phyloP scores from a whole-genome alignment of 2,797 vertebrate genomes.

The Myotis myotis region DNA sequence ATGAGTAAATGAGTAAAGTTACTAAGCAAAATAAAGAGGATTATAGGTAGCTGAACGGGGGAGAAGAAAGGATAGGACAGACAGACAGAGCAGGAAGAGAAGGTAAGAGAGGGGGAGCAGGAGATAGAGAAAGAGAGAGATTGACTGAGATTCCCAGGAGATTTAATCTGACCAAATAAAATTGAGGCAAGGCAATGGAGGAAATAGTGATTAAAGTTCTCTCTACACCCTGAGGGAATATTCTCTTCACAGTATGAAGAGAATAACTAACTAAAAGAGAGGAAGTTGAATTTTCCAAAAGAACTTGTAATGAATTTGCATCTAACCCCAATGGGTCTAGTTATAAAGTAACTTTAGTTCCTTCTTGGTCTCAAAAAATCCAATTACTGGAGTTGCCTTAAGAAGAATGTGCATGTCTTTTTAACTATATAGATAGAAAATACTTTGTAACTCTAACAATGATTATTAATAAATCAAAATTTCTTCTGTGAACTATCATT shows the following conservation, averaged over 20 bases:
- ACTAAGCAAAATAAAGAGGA: not conserved
- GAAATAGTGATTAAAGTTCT: constrained; percentile 46
- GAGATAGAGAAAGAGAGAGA: not conserved
- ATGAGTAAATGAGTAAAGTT: not conserved
- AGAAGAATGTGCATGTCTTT: constrained; percentile 58
- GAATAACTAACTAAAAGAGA: constrained; percentile 65
- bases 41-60: not conserved
- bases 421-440: constrained; percentile 49
- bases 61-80: not conserved
- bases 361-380: constrained; percentile 60
- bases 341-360: constrained; percentile 65
- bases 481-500: constrained; percentile 61
- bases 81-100: not conserved
- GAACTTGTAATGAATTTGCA: constrained; percentile 71
- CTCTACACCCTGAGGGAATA: constrained; percentile 35
- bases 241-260: constrained; percentile 60
- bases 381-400: constrained; percentile 60
- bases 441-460: constrained; percentile 70
- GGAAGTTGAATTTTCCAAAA: constrained; percentile 68
- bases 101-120: too few species aligned
- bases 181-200: constrained; percentile 14
- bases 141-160: not conserved
- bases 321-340: constrained; percentile 67
- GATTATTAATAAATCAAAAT: constrained; percentile 64
- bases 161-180: constrained; percentile 58